Evolutionary conservation across 2,797 vertebrate species (phyloP), one percentile per base, ranked within the genome.

Genomic region (Poecilia picta): DNA sequence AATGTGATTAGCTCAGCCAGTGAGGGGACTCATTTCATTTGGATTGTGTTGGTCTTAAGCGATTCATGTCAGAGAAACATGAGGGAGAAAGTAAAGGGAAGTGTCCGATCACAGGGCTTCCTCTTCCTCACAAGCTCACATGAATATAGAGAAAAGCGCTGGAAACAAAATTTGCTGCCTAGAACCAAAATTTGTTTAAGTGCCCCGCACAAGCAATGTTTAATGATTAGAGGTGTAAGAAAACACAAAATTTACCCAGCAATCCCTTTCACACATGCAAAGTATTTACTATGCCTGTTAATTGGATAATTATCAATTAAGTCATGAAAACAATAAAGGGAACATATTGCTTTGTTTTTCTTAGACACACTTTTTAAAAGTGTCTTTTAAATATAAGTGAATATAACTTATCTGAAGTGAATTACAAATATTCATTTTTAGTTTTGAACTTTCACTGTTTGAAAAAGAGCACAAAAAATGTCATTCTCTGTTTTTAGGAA

Each of bases 1-100:
- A 93, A 94, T 93, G 92, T 94, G 91, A 94, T 95, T 93, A 88
- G 82, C 73, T 3, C 79, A 88, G 91, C 0, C 36, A 73, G 88
- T 74, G 77, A 83, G 93, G 78, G 85, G 72, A 83, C 81, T 91
- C 77, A 89, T 92, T 94, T 94, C 85, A 82, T 85, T 88, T 81
- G 79, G 85, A 87, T 83, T 89, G 82, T 85, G 92, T 89, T 89
- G 87, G 77, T 85, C 91, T 89, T 79, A 91, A 93, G 93, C 88
- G 92, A 95, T 93, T 94, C 87, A 90, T 92, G 90, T 87, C 80
- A 81, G 81, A 47, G 77, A 85, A 79, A 88, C 77, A 82, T 39
- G 55, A 57, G 62, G 66, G 75, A 84, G 68, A 66, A 62, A 80
- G 66, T 36, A 70, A 82, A 28, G 86, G 53, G 71, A 79, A 13